A percentile compares a stretch with the other conserved stretches of the same genome.
Conservation (phyloP, 2,797 vertebrate genomes). For the Cichlasoma orientale region DNA sequence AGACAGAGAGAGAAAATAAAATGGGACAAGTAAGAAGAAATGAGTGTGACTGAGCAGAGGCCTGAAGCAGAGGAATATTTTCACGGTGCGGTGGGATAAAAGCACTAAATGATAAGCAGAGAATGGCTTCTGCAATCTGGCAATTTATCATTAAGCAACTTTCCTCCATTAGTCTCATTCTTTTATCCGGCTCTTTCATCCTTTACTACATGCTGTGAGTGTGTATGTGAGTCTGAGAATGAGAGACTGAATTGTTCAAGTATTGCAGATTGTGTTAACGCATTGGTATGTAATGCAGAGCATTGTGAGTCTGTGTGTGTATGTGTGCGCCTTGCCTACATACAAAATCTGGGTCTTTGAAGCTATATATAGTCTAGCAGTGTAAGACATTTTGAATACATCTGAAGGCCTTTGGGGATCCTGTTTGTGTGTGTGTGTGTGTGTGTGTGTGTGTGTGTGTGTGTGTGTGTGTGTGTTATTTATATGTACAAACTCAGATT, state of each 20-base stretch:
- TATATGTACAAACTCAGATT: not conserved
- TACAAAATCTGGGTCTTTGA: constrained; percentile 78
- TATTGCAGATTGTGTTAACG: constrained; percentile 54
- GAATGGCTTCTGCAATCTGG: constrained; percentile 62
- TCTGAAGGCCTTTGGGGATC: constrained; percentile 69
- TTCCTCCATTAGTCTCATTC: constrained; percentile 57
- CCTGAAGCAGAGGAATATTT: constrained; percentile 52
- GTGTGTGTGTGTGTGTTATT: too few relatives aligned
- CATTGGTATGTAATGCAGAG: constrained; percentile 47
- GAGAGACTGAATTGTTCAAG: constrained; percentile 26
- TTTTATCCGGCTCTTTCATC: constrained; percentile 51
- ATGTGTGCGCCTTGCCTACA: constrained; percentile 46
- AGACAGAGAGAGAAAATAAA: constrained; percentile 4
- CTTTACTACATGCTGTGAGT: constrained; percentile 1
- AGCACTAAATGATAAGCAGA: constrained; percentile 44
- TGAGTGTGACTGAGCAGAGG: constrained; percentile 46
- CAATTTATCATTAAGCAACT: constrained; percentile 64
- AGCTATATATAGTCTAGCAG: constrained; percentile 75
- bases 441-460: not conserved
- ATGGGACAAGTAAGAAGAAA: not conserved
- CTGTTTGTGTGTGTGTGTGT: not conserved
- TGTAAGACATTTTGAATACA: constrained; percentile 76
- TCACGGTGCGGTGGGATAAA: constrained; percentile 39
- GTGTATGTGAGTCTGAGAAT: not conserved
- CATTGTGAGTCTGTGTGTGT: constrained; percentile 6